Conservation (phyloP, 2,113 vertebrate genomes). For the Theristicus caerulescens region DNA sequence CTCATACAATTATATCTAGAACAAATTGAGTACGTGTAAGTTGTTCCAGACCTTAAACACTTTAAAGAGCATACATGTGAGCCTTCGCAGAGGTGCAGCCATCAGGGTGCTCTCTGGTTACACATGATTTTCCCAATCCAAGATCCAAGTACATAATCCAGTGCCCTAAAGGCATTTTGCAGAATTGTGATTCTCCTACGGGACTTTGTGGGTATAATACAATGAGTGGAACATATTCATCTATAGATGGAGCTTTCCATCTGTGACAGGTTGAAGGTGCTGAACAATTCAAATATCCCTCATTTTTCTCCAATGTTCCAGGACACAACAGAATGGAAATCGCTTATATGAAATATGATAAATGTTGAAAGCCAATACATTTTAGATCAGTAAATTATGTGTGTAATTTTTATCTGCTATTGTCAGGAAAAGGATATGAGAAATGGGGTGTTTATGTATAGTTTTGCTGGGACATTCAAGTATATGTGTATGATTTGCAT, state of each 20-base stretch:
- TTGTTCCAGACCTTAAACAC: neutral
- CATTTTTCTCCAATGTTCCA: neutral
- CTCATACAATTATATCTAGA: neutral
- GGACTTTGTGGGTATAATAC: neutral
- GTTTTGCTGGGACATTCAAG: neutral
- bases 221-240: neutral
- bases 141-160: neutral
- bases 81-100: neutral
- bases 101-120: neutral
- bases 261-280: neutral
- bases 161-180: neutral
- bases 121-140: neutral
- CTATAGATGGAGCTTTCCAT: neutral
- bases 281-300: neutral
- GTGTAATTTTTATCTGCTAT: neutral
- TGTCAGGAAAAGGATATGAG: neutral
- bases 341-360: neutral
- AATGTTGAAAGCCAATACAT: neutral
- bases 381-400: neutral
- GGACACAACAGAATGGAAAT: neutral
- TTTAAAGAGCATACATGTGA: neutral
- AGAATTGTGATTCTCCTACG: neutral
- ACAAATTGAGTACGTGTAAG: neutral
- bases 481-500: neutral
- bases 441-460: neutral